Conservation (phyloP, 2,113 vertebrate species). For the Scytalopus superciliaris region DNA sequence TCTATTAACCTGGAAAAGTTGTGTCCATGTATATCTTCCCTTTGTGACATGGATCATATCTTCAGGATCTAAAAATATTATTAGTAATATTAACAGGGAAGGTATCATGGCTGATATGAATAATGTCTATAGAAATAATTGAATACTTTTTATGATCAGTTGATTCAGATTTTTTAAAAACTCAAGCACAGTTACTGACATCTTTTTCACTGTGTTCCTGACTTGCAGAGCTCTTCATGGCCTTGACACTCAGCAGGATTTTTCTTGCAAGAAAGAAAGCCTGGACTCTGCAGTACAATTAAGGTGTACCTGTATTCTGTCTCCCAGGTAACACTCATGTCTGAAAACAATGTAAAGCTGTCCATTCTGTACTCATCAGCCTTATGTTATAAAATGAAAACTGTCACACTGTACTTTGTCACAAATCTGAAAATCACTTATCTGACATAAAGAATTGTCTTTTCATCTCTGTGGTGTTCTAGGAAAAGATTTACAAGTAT, state of each 20-base stretch:
- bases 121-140: background rate
- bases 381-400: background rate
- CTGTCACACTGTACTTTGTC: background rate
- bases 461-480: background rate
- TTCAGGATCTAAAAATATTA: background rate
- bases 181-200: too few relatives aligned
- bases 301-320: background rate
- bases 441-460: background rate
- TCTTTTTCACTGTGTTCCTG: background rate
- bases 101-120: background rate
- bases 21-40: accelerated
- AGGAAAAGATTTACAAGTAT: background rate
- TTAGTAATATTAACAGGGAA: background rate
- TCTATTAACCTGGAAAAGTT: background rate
- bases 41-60: background rate
- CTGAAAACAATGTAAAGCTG: background rate
- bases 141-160: background rate
- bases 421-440: background rate
- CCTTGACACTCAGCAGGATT: background rate
- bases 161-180: background rate
- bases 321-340: background rate
- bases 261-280: background rate
- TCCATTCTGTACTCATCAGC: background rate
- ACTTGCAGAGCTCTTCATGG: background rate
- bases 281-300: background rate